Evolutionary conservation across 2,888 invertebrate species (phyloP).

Genomic region (Athripsodes cinereus): DNA sequence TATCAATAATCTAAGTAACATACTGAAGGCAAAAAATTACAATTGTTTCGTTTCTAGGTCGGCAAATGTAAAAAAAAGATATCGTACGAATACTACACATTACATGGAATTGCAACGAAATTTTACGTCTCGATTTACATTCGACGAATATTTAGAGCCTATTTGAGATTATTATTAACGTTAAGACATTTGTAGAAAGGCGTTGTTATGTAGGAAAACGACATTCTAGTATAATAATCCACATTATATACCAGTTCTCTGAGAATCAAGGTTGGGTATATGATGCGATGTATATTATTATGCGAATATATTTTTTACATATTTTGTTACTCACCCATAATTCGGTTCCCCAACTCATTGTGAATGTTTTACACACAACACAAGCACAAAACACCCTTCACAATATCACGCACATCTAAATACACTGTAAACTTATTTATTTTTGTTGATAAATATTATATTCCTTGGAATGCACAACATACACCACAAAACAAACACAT

Average conservation of each 20-base stretch:
- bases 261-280: constrained; percentile 11
- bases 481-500: constrained; percentile 15
- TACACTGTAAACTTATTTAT: constrained; percentile 19
- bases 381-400: constrained; percentile 21
- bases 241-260: background rate
- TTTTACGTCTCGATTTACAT: too few relatives aligned
- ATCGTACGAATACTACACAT: too few relatives aligned
- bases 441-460: constrained; percentile 10
- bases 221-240: too few relatives aligned
- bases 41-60: too few relatives aligned
- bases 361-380: constrained; percentile 35
- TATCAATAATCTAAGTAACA: too few relatives aligned
- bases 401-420: constrained; percentile 22
- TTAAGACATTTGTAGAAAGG: too few relatives aligned
- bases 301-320: background rate
- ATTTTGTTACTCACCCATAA: constrained; percentile 54
- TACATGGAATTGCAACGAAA: too few relatives aligned
- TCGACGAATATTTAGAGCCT: too few relatives aligned
- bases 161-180: too few relatives aligned
- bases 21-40: too few relatives aligned
- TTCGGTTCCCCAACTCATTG: constrained; percentile 64
- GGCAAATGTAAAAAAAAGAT: too few relatives aligned
- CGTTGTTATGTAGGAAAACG: too few relatives aligned
- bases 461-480: constrained; percentile 8
- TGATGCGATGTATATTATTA: constrained; percentile 2